phyloP scores from a whole-genome alignment of 2,113 vertebrate species.

The Rallus limicola region DNA sequence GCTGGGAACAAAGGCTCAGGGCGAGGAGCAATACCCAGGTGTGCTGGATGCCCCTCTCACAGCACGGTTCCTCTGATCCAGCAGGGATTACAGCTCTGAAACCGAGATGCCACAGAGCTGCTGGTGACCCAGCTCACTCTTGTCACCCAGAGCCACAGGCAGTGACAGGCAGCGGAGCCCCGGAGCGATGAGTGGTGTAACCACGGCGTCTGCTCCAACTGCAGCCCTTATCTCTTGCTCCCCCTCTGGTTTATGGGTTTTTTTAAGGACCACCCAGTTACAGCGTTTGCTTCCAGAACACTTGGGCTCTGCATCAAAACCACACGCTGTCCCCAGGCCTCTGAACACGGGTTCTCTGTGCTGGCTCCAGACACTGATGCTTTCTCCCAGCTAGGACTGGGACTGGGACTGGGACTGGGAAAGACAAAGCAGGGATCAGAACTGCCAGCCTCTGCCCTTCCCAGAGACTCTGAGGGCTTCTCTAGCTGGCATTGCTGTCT shows the following conservation, averaged over 20 bases:
- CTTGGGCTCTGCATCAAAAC: background rate
- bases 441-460: background rate
- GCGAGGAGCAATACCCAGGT: background rate
- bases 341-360: accelerated
- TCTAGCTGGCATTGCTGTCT: accelerated
- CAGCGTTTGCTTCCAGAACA: background rate
- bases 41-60: no score
- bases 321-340: background rate
- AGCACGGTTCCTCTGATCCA: background rate
- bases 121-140: background rate
- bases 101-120: background rate
- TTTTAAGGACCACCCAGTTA: background rate
- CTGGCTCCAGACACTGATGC: background rate
- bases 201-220: background rate
- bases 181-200: background rate
- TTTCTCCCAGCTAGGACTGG: background rate
- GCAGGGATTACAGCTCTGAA: background rate
- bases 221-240: background rate
- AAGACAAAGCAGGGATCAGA: background rate
- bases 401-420: background rate
- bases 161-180: background rate
- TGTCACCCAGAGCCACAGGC: background rate
- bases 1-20: background rate
- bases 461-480: background rate
- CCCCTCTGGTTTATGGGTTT: background rate